Conservation (phyloP, 2,888 invertebrate species). For the Gasteruption jaculator region DNA sequence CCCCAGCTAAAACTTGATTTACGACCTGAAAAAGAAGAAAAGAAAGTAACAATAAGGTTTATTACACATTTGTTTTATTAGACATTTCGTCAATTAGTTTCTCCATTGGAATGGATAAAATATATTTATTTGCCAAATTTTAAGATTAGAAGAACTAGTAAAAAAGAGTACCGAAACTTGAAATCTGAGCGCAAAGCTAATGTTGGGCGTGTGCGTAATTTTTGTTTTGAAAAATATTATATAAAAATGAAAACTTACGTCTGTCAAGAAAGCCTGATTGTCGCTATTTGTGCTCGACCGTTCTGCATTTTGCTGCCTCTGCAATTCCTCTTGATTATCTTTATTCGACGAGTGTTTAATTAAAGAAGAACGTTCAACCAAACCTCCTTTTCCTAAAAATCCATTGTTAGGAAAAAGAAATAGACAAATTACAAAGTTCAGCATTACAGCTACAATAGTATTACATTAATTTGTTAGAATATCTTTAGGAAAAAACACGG, state of each 20-base stretch:
- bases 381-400: constrained; percentile 60
- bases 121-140: not conserved
- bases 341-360: constrained; percentile 76
- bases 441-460: not conserved
- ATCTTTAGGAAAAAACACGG: constrained; percentile 1
- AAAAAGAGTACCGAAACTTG: too few relatives aligned
- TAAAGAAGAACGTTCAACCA: constrained; percentile 85
- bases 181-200: too few relatives aligned
- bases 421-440: not conserved
- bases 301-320: constrained; percentile 65
- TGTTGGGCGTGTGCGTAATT: too few relatives aligned
- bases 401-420: constrained; percentile 1
- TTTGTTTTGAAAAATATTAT: not conserved
- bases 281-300: constrained; percentile 77
- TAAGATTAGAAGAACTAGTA: not conserved
- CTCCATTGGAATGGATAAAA: too few relatives aligned
- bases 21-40: constrained; percentile 58
- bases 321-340: constrained; percentile 63
- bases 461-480: constrained; percentile 1
- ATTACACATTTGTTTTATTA: not conserved
- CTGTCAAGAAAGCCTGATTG: constrained; percentile 91
- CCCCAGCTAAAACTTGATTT: constrained; percentile 80
- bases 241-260: constrained; percentile 57
- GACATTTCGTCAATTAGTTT: too few relatives aligned
- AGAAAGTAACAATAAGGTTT: constrained; percentile 1